Evolutionary conservation across 1,140 invertebrate species (phyloP).

Genomic region (Trinorchestia longiramus): DNA sequence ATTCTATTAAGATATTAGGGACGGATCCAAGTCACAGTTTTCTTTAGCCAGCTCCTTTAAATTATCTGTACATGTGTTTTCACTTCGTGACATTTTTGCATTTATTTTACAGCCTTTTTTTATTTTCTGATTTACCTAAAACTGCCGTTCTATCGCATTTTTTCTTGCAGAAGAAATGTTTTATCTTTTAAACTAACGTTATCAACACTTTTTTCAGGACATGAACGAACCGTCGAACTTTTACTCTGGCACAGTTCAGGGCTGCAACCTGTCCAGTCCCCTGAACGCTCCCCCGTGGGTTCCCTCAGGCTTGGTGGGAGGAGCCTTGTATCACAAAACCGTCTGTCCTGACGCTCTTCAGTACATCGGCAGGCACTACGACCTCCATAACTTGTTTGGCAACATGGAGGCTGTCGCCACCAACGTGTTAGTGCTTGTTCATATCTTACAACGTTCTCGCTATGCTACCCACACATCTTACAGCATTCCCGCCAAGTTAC

Average conservation of each 20-base stretch:
- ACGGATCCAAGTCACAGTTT: no score
- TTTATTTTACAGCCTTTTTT: no score
- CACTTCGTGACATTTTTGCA: no score
- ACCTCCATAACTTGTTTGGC: slow-evolving; percentile 71
- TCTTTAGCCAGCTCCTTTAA: no score
- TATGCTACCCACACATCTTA: no score
- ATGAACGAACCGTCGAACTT: slow-evolving; percentile 70
- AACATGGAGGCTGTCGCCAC: slow-evolving; percentile 81
- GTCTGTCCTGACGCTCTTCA: slow-evolving; percentile 63
- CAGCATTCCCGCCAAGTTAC: no score
- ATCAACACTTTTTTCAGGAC: slow-evolving; percentile 69
- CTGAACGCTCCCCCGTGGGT: slow-evolving; percentile 69
- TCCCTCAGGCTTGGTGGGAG: slow-evolving; percentile 58
- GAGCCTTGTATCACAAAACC: slow-evolving; percentile 61
- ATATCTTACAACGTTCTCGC: no score
- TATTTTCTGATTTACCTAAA: no score
- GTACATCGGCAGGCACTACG: slow-evolving; percentile 69
- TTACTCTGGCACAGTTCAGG: slow-evolving; percentile 69
- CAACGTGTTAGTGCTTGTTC: slow-evolving; percentile 61
- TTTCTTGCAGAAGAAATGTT: neutral
- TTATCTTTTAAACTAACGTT: neutral
- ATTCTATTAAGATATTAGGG: no score
- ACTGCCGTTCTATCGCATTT: no score
- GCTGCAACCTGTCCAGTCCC: slow-evolving; percentile 66
- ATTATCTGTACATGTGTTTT: no score